Percentiles rank a stretch among this genome's conserved stretches.
phyloP scores from a whole-genome alignment of 1,140 invertebrate genomes.

The Aphis craccivora region DNA sequence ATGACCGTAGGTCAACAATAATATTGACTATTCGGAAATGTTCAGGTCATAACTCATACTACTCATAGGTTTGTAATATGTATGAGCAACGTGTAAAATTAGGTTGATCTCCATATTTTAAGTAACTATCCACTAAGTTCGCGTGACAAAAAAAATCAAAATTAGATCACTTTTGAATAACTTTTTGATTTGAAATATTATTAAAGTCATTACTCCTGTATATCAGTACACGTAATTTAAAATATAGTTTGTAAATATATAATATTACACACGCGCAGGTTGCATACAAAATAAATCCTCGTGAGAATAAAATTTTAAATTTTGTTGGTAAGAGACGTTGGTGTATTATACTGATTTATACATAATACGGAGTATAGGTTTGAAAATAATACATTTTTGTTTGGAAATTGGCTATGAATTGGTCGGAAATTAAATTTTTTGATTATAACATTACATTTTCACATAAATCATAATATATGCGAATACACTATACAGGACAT shows the following conservation, averaged over 20 bases:
- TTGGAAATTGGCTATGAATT: neutral
- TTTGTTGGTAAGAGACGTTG: neutral
- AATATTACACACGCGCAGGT: neutral
- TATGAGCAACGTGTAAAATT: neutral
- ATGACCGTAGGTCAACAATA: neutral
- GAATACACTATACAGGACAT: neutral
- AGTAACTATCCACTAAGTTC: neutral
- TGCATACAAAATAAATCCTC: neutral
- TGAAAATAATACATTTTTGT: neutral
- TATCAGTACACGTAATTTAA: neutral
- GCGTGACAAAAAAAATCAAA: neutral
- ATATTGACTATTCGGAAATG: neutral
- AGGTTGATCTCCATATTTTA: neutral
- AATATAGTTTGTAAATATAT: neutral
- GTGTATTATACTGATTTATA: neutral
- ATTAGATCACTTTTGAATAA: neutral
- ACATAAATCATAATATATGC: neutral
- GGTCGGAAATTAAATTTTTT: slow-evolving; percentile 12
- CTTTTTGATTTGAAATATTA: neutral
- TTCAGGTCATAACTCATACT: neutral
- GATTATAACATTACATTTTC: neutral
- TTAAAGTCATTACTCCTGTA: neutral
- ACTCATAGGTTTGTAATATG: neutral
- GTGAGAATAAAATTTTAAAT: neutral
- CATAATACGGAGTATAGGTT: neutral